These are phyloP conservation scores for Pristiophorus japonicus DNA, from an alignment of 2,113 vertebrate genomes.

Conservation along the genomic window DNA sequence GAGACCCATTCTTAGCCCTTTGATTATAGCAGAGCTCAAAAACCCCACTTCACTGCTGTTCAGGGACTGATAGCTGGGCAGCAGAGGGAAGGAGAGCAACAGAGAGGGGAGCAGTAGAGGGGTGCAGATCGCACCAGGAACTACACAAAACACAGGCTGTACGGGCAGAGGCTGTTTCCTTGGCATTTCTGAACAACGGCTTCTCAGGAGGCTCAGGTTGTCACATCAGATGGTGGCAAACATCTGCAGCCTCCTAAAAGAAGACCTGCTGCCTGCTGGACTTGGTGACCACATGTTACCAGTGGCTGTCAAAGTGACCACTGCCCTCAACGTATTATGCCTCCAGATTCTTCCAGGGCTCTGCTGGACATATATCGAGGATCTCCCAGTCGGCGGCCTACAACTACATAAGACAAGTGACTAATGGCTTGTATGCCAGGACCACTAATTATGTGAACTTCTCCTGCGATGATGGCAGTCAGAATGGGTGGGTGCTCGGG, in stretches of 20 bases:
- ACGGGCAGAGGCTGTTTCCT: not conserved
- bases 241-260: too few species aligned
- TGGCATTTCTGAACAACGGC: not conserved
- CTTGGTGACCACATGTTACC: not conserved
- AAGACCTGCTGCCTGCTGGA: not conserved
- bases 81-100: too few species aligned
- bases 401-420: not conserved
- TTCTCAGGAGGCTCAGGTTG: not conserved
- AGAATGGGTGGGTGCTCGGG: not conserved
- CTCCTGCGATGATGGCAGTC: not conserved
- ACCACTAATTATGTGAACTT: not conserved
- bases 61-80: too few species aligned
- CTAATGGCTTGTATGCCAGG: not conserved
- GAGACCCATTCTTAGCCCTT: too few species aligned
- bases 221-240: not conserved
- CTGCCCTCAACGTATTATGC: not conserved
- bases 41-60: too few species aligned
- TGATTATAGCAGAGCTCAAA: too few species aligned
- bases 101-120: too few species aligned
- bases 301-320: not conserved
- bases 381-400: not conserved
- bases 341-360: not conserved
- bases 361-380: not conserved
- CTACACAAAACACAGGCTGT: too few species aligned
- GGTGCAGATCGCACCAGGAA: too few species aligned